Conservation (phyloP, 2,797 vertebrate species). For the Dallia pectoralis region DNA sequence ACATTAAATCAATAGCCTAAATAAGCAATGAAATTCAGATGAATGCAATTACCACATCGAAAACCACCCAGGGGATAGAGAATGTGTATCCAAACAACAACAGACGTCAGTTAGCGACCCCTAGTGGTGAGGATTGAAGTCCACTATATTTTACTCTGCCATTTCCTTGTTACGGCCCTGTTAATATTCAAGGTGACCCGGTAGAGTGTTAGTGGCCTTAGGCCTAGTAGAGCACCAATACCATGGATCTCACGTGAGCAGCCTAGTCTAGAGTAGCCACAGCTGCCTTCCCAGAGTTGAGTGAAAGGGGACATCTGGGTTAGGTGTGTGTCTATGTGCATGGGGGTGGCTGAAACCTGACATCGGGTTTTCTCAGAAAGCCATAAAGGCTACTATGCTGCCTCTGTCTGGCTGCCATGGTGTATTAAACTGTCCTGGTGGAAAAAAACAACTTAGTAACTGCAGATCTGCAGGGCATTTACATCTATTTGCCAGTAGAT, state of each 20-base stretch:
- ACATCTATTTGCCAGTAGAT: slow-evolving; percentile 49
- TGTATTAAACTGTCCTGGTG: not conserved
- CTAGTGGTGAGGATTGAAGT: too few relatives aligned
- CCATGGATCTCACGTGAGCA: not conserved
- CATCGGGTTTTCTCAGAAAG: too few relatives aligned
- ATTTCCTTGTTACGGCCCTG: slow-evolving; percentile 1
- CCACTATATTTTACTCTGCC: not conserved
- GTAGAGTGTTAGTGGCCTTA: not conserved
- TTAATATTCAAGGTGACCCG: slow-evolving; percentile 49
- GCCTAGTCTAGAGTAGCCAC: not conserved
- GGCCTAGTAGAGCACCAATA: slow-evolving; percentile 11
- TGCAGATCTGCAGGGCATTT: not conserved
- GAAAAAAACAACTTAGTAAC: not conserved
- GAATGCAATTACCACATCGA: too few relatives aligned
- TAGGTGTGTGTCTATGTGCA: not conserved
- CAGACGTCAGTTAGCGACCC: too few relatives aligned
- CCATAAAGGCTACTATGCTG: slow-evolving; percentile 10
- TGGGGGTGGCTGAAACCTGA: not conserved
- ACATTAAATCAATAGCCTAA: too few relatives aligned
- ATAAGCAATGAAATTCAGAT: too few relatives aligned
- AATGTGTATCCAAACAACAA: too few relatives aligned
- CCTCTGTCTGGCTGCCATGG: not conserved
- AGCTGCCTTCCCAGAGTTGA: not conserved
- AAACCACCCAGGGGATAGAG: too few relatives aligned
- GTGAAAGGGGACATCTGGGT: not conserved